Percentiles rank a stretch among this genome's conserved stretches.
Evolutionary conservation across 23 tunicate species (phyloP).

Genomic region (Phallusia fumigata): DNA sequence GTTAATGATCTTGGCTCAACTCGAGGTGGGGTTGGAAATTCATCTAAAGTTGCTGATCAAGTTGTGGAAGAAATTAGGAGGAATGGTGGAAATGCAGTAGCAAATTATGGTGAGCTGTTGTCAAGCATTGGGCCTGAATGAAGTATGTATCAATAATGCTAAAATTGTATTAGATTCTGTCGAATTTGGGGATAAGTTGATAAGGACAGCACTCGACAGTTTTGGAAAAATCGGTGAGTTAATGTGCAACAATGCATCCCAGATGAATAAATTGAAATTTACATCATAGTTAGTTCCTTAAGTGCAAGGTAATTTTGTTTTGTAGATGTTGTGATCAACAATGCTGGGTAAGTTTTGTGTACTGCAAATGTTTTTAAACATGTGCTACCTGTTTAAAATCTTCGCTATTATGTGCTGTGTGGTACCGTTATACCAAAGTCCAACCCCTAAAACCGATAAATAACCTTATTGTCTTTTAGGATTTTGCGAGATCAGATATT

Average conservation of each 20-base stretch:
- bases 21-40: conserved; percentile 73
- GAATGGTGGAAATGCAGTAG: conserved; percentile 93
- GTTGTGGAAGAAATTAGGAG: conserved; percentile 88
- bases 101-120: conserved; percentile 72
- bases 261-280: too few species aligned
- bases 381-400: too few species aligned
- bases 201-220: conserved; percentile 83
- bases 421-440: too few species aligned
- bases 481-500: conserved; percentile 84
- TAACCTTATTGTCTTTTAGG: too few species aligned
- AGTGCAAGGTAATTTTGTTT: too few species aligned
- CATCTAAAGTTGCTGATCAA: conserved; percentile 74
- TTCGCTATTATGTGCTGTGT: too few species aligned
- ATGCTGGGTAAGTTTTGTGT: conserved; percentile 98
- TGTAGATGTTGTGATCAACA: conserved; percentile 53
- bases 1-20: conserved; percentile 93
- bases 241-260: too few species aligned
- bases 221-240: conserved; percentile 87
- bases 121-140: too few species aligned
- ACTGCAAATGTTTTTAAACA: too few species aligned
- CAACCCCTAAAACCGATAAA: too few species aligned
- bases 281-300: too few species aligned
- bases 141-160: too few species aligned
- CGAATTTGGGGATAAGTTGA: conserved; percentile 79
- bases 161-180: conserved; percentile 93